Conservation (phyloP, 2,797 vertebrate species). For the Urocyon cinereoargenteus region DNA sequence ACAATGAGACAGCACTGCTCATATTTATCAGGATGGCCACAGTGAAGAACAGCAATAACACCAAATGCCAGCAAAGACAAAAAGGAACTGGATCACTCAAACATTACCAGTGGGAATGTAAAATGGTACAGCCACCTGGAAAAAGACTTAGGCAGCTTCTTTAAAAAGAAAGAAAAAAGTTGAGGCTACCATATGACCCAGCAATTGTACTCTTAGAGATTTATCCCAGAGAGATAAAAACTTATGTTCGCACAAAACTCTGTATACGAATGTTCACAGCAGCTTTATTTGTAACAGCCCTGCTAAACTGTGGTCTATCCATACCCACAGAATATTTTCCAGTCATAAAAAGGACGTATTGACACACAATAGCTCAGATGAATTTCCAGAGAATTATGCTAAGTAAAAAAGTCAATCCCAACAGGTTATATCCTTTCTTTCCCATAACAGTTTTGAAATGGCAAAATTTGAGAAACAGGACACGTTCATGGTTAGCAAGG, state of each 20-base stretch:
- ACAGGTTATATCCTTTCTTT: not conserved
- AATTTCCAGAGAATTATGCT: not conserved
- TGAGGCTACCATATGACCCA: not conserved
- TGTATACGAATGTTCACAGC: not conserved
- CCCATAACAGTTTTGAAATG: not conserved
- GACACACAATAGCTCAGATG: not conserved
- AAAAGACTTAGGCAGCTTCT: not conserved
- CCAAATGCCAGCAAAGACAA: not conserved
- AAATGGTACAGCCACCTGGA: not conserved
- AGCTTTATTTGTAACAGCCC: not conserved
- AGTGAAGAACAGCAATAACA: not conserved
- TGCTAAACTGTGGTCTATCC: not conserved
- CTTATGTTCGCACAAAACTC: not conserved
- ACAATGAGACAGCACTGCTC: fast-evolving
- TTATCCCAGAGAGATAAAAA: not conserved
- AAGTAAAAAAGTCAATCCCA: not conserved
- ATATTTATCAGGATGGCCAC: not conserved
- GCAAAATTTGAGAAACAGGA: not conserved
- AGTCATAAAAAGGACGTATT: not conserved
- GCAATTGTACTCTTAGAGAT: not conserved
- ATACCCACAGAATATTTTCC: not conserved
- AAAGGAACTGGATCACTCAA: not conserved
- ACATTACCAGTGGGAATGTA: not conserved
- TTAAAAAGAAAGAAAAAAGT: not conserved
- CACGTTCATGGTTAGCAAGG: not conserved